phyloP scores from a whole-genome alignment of 2,888 invertebrate species.

The Trissolcus japonicus region DNA sequence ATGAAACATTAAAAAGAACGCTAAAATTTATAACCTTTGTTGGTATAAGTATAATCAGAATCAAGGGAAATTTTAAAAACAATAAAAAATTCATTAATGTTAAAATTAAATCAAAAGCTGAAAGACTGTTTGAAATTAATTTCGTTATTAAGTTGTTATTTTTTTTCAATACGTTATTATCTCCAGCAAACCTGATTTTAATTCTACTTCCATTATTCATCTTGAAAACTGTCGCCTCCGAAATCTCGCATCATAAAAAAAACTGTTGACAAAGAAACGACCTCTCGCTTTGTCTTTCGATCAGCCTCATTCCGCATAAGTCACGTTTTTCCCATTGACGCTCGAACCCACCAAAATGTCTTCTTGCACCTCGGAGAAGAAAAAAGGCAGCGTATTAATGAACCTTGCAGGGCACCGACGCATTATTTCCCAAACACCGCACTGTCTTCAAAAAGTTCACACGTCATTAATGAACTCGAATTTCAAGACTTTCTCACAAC shows the following conservation, averaged over 20 bases:
- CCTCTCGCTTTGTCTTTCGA: conserved; percentile 4
- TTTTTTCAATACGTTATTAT: too few relatives aligned
- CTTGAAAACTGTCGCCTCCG: background rate
- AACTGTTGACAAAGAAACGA: background rate
- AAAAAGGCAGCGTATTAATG: background rate
- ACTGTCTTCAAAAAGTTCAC: conserved; percentile 3
- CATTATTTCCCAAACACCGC: background rate
- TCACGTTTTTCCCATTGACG: conserved; percentile 20
- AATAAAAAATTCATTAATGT: too few relatives aligned
- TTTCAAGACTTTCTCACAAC: conserved; percentile 32
- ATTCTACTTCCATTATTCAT: too few relatives aligned
- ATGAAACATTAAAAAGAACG: too few relatives aligned
- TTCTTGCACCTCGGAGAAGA: background rate
- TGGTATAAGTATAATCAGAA: too few relatives aligned
- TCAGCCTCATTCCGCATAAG: conserved; percentile 5
- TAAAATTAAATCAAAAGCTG: too few relatives aligned
- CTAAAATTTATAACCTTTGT: too few relatives aligned
- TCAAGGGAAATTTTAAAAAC: too few relatives aligned
- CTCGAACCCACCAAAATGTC: conserved; percentile 11
- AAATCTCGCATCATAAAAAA: background rate
- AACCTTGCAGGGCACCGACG: too few relatives aligned
- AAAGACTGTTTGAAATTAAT: too few relatives aligned
- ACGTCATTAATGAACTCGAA: conserved; percentile 11
- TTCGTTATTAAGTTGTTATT: too few relatives aligned
- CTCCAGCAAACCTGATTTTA: too few relatives aligned